Evolutionary conservation across 1,140 invertebrate genomes (phyloP), one percentile per base, ranked within the genome.

Genomic region (Pseudachorutes palmiensis): DNA sequence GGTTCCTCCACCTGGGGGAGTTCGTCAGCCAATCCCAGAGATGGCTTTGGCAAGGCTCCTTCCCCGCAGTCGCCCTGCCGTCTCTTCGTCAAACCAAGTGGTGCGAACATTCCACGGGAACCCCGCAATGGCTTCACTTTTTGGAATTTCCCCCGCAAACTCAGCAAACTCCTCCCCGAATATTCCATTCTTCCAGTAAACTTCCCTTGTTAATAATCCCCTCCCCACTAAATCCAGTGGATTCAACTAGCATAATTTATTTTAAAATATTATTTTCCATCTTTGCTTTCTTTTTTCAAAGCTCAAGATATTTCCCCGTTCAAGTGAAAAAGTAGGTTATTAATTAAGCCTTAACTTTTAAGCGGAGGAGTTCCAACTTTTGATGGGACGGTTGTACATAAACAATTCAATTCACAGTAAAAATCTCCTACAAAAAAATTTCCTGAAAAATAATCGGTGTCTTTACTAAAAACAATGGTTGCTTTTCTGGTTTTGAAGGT

Each of bases 51-150:
- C 68, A 45, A 71, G 71, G 71, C 70, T 74, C 48, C 72, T 74
- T 3, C 72, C 70, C 49, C 69, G 68, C 59, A 61, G 67, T 31
- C 71, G 68, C 24, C 5, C 24, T 9, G 24, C 12, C 22, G 59
- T 68, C 67, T 66, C 69, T 65, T 2, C 30, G 51, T 69, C 72
- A 30, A 73, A 67, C 66, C 70, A 64, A 32, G 68, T 70, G 29
- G 68, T 71, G 26, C 59, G 72, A 62, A 74, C 72, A 60, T 74
- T 74, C 51, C 72, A 74, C 55, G 72, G 72, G 59, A 74, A 71
- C 41, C 55, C 67, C 14, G 55, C 65, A 16, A 74, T 74, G 72
- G 72, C 70, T 33, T 61, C 70, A 61, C 65, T 71, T 57, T 74
- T 74, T 58, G 72, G 72, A 55, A 63, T 62, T 59, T 32, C 57